Percentiles rank a stretch among this genome's conserved stretches.
Conservation (phyloP, 2,888 invertebrate genomes). For the Lamellibrachia columna region DNA sequence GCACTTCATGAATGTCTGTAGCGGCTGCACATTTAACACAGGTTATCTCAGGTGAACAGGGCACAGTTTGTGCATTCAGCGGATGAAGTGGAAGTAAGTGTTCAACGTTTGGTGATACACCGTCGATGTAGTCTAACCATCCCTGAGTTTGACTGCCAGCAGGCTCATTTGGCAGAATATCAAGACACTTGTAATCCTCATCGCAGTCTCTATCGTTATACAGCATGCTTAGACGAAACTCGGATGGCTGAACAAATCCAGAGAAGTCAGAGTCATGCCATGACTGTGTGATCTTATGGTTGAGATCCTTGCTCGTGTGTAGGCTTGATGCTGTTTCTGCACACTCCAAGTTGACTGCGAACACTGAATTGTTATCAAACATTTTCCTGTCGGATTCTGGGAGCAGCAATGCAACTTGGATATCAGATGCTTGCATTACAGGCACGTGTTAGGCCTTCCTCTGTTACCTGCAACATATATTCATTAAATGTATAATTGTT, state of each 20-base stretch:
- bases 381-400: background rate
- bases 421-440: background rate
- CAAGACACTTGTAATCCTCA: background rate
- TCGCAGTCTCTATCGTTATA: background rate
- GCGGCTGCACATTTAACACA: background rate
- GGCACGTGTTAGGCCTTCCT: background rate
- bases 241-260: background rate
- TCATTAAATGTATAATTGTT: background rate
- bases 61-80: background rate
- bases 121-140: background rate
- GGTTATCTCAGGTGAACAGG: background rate
- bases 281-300: background rate
- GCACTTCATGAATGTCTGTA: background rate
- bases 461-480: constrained; percentile 1
- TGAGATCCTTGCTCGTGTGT: background rate
- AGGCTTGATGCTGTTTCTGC: background rate
- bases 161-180: background rate
- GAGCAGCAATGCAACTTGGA: background rate
- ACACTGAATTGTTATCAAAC: background rate
- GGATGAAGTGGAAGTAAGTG: background rate
- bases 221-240: background rate
- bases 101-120: background rate
- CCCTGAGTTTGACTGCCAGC: background rate
- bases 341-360: background rate
- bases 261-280: background rate